These are phyloP conservation scores for Drosophila tristis DNA, from an alignment of 1,140 invertebrate species.

Conservation along the genomic window DNA sequence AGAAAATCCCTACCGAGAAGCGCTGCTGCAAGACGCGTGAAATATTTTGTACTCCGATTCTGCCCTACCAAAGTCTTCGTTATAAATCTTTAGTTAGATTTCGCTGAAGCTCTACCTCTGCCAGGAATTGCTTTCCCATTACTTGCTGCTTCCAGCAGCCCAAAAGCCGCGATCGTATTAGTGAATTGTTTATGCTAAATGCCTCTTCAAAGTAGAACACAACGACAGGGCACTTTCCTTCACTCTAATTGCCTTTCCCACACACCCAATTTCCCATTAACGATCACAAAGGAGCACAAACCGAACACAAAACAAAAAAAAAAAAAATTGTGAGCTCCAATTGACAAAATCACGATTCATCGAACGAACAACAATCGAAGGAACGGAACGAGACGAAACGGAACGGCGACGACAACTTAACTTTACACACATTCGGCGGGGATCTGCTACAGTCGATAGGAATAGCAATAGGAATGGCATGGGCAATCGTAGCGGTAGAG, in stretches of 20 bases:
- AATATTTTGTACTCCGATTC: too few relatives aligned
- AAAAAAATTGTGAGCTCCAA: slow-evolving; percentile 55
- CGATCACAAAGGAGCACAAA: slow-evolving; percentile 26
- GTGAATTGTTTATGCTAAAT: slow-evolving; percentile 11
- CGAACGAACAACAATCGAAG: slow-evolving; percentile 50
- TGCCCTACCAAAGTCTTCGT: too few relatives aligned
- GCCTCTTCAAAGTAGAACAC: slow-evolving; percentile 29
- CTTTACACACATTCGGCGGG: slow-evolving; percentile 63
- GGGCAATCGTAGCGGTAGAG: slow-evolving; percentile 23
- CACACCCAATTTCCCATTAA: slow-evolving; percentile 42
- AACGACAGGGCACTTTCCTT: slow-evolving; percentile 28
- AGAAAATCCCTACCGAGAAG: too few relatives aligned
- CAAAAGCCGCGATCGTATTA: neutral
- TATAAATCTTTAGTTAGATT: too few relatives aligned
- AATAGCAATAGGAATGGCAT: neutral
- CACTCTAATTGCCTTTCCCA: slow-evolving; percentile 61
- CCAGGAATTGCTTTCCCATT: too few relatives aligned
- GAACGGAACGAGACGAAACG: too few relatives aligned
- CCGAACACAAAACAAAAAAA: slow-evolving; percentile 37
- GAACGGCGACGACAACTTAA: slow-evolving; percentile 65
- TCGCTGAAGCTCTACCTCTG: too few relatives aligned
- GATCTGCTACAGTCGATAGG: neutral
- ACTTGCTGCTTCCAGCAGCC: too few relatives aligned
- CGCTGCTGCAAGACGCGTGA: too few relatives aligned
- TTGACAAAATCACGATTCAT: slow-evolving; percentile 73